A percentile compares a stretch with the other conserved stretches of the same genome.
These are phyloP conservation scores for Vireo altiloquus DNA, from an alignment of 2,113 vertebrate species.

Conservation along the genomic window DNA sequence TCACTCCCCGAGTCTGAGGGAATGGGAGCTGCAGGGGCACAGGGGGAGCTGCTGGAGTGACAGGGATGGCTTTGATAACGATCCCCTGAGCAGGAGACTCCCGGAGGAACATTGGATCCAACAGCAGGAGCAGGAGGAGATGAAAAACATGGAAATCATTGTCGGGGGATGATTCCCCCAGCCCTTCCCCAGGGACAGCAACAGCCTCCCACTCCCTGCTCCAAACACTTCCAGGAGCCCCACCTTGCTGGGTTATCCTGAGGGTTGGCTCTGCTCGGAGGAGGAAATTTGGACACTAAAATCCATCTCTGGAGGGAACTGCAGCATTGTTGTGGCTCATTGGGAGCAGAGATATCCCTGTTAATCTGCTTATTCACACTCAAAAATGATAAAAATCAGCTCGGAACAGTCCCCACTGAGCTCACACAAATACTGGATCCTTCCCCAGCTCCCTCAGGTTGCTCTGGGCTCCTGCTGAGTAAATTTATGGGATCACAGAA, in stretches of 20 bases:
- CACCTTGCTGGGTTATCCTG: background rate
- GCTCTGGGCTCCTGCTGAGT: background rate
- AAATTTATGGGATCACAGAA: background rate
- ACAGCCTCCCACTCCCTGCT: background rate
- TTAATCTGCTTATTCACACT: background rate
- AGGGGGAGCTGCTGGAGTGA: background rate
- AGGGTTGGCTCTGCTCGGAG: background rate
- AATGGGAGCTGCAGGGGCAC: fast-evolving
- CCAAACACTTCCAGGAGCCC: background rate
- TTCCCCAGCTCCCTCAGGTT: background rate
- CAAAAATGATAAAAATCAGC: background rate
- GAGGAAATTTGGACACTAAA: background rate
- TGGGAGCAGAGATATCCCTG: background rate
- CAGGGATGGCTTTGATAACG: background rate
- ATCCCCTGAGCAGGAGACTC: background rate
- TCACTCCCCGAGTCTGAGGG: background rate
- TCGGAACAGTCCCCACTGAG: background rate
- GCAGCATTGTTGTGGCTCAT: background rate
- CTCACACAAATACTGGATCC: background rate
- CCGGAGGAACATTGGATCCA: background rate
- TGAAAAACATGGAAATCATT: background rate
- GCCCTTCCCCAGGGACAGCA: background rate
- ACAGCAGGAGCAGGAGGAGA: background rate
- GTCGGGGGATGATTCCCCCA: background rate
- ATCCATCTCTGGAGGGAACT: background rate